phyloP scores from a whole-genome alignment of 2,888 invertebrate species.

The Drosophila nr. perissopoda region DNA sequence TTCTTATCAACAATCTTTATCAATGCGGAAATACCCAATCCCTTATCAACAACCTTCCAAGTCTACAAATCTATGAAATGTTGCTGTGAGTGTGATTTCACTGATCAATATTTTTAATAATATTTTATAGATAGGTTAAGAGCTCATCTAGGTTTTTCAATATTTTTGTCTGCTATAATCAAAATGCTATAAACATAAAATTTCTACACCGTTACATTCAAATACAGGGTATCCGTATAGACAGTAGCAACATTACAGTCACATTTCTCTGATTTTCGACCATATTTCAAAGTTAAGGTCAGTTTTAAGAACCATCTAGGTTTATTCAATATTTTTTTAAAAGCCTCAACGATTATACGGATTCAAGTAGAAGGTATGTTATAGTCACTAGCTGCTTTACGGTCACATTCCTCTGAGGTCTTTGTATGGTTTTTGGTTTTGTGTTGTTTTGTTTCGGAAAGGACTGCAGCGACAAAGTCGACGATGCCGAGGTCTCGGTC shows the following conservation, averaged over 20 bases:
- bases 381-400: not conserved
- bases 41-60: too few species aligned
- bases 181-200: too few species aligned
- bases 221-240: not conserved
- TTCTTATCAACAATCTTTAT: not conserved
- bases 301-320: not conserved
- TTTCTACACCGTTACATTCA: not conserved
- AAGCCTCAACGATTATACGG: not conserved
- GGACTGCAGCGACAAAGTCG: conserved; percentile 54
- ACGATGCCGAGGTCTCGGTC: conserved; percentile 43
- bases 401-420: conserved; percentile 22
- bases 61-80: too few species aligned
- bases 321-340: not conserved
- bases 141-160: not conserved
- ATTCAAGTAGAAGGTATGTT: conserved; percentile 31
- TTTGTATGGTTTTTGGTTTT: conserved; percentile 33
- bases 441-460: conserved; percentile 50
- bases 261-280: not conserved
- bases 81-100: too few species aligned
- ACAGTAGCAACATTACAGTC: too few species aligned
- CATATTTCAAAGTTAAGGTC: not conserved
- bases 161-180: not conserved
- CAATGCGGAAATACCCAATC: not conserved
- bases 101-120: too few species aligned
- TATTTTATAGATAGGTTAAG: too few species aligned